These are phyloP conservation scores for Kryptopterus vitreolus DNA, from an alignment of 2,797 vertebrate genomes.

Conservation along the genomic window DNA sequence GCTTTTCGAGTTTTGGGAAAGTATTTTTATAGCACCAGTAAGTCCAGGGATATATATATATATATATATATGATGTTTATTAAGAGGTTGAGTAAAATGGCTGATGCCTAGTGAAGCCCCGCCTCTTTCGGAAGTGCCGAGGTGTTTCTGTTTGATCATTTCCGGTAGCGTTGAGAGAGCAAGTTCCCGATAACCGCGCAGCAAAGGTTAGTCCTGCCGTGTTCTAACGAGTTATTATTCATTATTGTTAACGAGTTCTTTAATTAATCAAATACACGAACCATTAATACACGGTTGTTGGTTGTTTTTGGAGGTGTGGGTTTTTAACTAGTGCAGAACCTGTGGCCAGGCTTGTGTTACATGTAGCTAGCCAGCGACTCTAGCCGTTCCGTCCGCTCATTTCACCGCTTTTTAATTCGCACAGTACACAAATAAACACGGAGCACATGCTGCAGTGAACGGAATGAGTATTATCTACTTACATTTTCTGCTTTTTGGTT, in stretches of 20 bases:
- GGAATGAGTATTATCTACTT: not conserved
- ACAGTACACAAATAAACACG: too few relatives aligned
- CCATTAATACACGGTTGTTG: not conserved
- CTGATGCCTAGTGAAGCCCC: not conserved
- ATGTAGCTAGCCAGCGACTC: not conserved
- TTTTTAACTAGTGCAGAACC: not conserved
- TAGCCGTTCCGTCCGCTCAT: not conserved
- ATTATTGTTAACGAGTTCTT: not conserved
- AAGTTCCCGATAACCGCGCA: not conserved
- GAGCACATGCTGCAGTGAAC: not conserved
- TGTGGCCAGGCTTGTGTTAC: not conserved
- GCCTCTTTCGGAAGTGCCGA: not conserved
- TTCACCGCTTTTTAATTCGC: not conserved
- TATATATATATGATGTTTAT: too few relatives aligned
- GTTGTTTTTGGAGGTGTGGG: not conserved
- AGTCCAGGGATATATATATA: too few relatives aligned
- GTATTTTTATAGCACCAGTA: too few relatives aligned
- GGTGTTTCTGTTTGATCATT: not conserved
- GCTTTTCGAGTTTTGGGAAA: too few relatives aligned
- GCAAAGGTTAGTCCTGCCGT: not conserved
- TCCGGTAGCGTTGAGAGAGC: conserved; percentile 9
- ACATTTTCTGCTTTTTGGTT: too few relatives aligned
- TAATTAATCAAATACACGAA: too few relatives aligned
- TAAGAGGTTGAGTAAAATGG: not conserved
- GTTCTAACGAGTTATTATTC: not conserved